These are phyloP conservation scores for Orussus abietinus DNA, from an alignment of 1,140 invertebrate species.

Conservation along the genomic window DNA sequence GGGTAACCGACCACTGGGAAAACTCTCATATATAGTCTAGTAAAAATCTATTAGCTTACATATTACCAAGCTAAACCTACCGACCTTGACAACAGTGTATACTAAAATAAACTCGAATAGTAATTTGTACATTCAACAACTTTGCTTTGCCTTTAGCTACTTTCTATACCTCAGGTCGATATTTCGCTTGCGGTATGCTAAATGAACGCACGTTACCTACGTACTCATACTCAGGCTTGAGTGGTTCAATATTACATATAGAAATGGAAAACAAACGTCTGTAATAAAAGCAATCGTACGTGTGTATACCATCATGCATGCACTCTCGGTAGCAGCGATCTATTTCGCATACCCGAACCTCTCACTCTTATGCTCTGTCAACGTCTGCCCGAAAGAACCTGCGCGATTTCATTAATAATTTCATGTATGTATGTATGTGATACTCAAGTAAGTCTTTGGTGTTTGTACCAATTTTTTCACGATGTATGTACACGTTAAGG, in stretches of 20 bases:
- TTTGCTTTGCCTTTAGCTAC: too few species aligned
- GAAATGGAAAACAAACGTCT: background rate
- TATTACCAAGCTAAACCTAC: conserved; percentile 8
- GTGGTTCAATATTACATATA: too few species aligned
- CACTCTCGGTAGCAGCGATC: too few species aligned
- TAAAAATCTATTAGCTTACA: conserved; percentile 11
- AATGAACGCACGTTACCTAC: too few species aligned
- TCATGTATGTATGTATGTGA: too few species aligned
- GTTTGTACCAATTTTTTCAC: conserved; percentile 38
- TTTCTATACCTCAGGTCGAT: too few species aligned
- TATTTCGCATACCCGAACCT: too few species aligned
- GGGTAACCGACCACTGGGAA: too few species aligned
- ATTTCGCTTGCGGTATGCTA: background rate
- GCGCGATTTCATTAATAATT: conserved; percentile 16
- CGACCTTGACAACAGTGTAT: conserved; percentile 11
- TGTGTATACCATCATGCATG: too few species aligned
- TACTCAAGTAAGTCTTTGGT: conserved; percentile 39
- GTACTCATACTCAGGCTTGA: too few species aligned
- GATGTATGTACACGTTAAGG: conserved; percentile 18
- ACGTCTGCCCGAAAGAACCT: conserved; percentile 11
- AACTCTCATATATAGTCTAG: too few species aligned
- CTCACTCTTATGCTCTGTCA: background rate
- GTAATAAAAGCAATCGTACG: too few species aligned
- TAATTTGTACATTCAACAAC: conserved; percentile 34
- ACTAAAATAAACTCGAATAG: conserved; percentile 36